phyloP scores from a whole-genome alignment of 2,113 vertebrate genomes.

The Rafetus swinhoei region DNA sequence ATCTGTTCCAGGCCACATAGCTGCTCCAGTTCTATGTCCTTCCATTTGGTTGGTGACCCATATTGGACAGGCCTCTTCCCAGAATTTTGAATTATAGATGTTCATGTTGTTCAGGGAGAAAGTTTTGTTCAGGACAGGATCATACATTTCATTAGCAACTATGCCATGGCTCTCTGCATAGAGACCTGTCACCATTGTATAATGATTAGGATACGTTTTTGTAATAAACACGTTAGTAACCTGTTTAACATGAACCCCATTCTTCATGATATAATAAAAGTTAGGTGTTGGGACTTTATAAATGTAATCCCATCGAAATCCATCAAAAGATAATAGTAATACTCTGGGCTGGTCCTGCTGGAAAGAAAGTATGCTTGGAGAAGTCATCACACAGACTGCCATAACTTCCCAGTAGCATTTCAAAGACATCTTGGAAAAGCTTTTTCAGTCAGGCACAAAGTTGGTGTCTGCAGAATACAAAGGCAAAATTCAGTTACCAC shows the following conservation, averaged over 20 bases:
- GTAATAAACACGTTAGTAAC: conserved; percentile 90
- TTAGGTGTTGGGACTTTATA: conserved; percentile 83
- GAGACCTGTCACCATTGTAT: conserved; percentile 91
- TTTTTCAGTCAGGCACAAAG: not conserved
- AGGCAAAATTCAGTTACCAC: not conserved
- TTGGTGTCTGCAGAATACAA: conserved; percentile 60
- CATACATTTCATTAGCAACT: conserved; percentile 92
- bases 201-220: conserved; percentile 92
- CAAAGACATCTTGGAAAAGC: conserved; percentile 51
- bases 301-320: conserved; percentile 94
- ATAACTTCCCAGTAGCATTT: conserved; percentile 18
- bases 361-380: not conserved
- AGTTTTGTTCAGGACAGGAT: conserved; percentile 82
- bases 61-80: conserved; percentile 89
- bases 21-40: conserved; percentile 86
- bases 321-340: conserved; percentile 91
- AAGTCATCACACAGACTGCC: not conserved
- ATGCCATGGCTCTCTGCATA: conserved; percentile 90
- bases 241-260: conserved; percentile 83
- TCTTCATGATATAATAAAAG: conserved; percentile 81
- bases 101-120: conserved; percentile 87
- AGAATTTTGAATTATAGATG: conserved; percentile 86
- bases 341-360: conserved; percentile 75
- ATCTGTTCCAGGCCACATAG: conserved; percentile 94
- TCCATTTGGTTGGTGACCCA: conserved; percentile 91